A percentile compares a stretch with the other conserved stretches of the same genome.
phyloP scores from a whole-genome alignment of 2,113 vertebrate species.

The Cinclus mexicanus region DNA sequence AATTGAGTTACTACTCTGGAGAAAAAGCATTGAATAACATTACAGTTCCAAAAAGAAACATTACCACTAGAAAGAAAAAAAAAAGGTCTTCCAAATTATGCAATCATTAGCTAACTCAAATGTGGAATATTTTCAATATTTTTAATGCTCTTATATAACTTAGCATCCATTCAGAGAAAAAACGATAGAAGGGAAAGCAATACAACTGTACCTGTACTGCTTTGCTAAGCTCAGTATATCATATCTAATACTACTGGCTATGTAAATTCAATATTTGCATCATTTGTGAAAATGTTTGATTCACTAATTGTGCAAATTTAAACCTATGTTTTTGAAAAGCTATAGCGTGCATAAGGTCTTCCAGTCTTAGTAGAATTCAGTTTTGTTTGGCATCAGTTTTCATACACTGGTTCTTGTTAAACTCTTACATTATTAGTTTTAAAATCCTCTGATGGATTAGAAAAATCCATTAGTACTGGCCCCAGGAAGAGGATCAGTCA shows the following conservation, averaged over 20 bases:
- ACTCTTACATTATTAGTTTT: background rate
- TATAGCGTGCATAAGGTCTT: background rate
- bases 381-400: background rate
- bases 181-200: background rate
- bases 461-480: background rate
- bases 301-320: background rate
- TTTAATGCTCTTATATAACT: background rate
- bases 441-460: background rate
- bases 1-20: background rate
- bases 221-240: background rate
- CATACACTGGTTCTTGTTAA: background rate
- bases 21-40: background rate
- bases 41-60: background rate
- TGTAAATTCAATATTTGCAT: background rate
- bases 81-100: background rate
- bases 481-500: background rate
- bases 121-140: background rate
- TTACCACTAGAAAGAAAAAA: background rate
- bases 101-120: background rate
- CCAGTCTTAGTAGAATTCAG: background rate
- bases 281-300: background rate
- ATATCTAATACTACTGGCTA: background rate
- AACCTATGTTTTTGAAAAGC: background rate
- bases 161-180: background rate
- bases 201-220: background rate